Conservation (phyloP, 1,140 invertebrate species). For the Bombyx mandarina region DNA sequence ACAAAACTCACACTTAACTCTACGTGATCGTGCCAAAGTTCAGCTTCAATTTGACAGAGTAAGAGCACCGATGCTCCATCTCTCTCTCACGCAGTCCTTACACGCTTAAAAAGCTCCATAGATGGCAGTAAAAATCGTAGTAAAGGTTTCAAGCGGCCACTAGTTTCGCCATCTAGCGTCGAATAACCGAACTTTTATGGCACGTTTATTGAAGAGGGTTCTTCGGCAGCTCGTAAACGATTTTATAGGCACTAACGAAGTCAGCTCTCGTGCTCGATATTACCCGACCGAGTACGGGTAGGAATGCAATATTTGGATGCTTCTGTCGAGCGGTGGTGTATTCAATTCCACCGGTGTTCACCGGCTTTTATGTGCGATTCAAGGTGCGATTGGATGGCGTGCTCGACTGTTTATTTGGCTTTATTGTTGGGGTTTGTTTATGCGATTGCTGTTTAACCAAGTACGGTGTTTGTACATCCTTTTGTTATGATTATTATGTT, state of each 20-base stretch:
- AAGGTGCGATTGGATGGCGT: slow-evolving; percentile 70
- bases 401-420: slow-evolving; percentile 69
- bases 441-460: slow-evolving; percentile 70
- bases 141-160: slow-evolving; percentile 59
- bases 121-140: slow-evolving; percentile 66
- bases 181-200: slow-evolving; percentile 68
- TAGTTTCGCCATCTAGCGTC: slow-evolving; percentile 66
- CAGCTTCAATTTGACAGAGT: slow-evolving; percentile 16
- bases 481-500: slow-evolving; percentile 68
- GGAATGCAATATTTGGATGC: slow-evolving; percentile 57
- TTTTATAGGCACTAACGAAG: slow-evolving; percentile 65
- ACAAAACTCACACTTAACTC: slow-evolving; percentile 18
- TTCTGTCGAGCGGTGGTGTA: slow-evolving; percentile 54
- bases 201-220: slow-evolving; percentile 67
- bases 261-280: slow-evolving; percentile 57
- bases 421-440: slow-evolving; percentile 71
- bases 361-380: slow-evolving; percentile 69
- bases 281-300: slow-evolving; percentile 61
- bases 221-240: slow-evolving; percentile 69
- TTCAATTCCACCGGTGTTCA: slow-evolving; percentile 66
- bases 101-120: slow-evolving; percentile 65
- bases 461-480: slow-evolving; percentile 63
- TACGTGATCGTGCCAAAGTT: slow-evolving; percentile 16
- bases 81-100: slow-evolving; percentile 36
- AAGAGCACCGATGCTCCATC: slow-evolving; percentile 17